These are phyloP conservation scores for Cataglyphis albicans DNA, from an alignment of 2,888 invertebrate genomes.

Conservation along the genomic window DNA sequence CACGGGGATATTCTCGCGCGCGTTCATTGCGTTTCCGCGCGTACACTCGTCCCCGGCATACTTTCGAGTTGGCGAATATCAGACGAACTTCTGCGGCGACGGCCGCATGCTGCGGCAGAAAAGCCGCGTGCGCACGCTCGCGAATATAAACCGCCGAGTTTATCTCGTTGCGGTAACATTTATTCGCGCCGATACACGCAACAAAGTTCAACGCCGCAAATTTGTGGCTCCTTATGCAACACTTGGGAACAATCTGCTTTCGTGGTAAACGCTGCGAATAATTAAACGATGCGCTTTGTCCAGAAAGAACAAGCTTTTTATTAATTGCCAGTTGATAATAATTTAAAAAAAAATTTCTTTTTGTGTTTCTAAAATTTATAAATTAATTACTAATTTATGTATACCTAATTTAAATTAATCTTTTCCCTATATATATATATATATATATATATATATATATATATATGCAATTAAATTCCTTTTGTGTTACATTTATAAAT, in stretches of 20 bases:
- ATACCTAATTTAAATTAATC: background rate
- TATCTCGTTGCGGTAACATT: slow-evolving; percentile 53
- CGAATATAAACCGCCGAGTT: slow-evolving; percentile 36
- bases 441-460: background rate
- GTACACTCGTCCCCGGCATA: slow-evolving; percentile 39
- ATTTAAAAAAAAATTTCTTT: background rate
- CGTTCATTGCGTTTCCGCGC: slow-evolving; percentile 36
- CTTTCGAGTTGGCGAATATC: slow-evolving; percentile 54
- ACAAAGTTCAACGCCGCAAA: slow-evolving; percentile 49
- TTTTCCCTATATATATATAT: background rate
- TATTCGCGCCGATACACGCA: slow-evolving; percentile 51
- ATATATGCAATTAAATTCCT: background rate
- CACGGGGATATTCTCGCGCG: slow-evolving; percentile 44
- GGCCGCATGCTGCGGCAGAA: slow-evolving; percentile 22
- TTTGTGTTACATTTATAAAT: background rate
- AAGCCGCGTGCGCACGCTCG: background rate
- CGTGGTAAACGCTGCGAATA: slow-evolving; percentile 15
- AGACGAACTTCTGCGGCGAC: slow-evolving; percentile 32
- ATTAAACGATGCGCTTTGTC: background rate
- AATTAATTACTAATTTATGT: background rate
- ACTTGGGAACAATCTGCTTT: slow-evolving; percentile 37
- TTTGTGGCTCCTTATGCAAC: slow-evolving; percentile 44
- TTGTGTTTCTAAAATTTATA: background rate
- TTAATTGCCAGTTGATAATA: slow-evolving; percentile 4
- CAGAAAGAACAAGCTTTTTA: slow-evolving; percentile 16